Base-by-base conservation (phyloP, 2,113 vertebrate species). In the Phoenicopterus ruber region DNA sequence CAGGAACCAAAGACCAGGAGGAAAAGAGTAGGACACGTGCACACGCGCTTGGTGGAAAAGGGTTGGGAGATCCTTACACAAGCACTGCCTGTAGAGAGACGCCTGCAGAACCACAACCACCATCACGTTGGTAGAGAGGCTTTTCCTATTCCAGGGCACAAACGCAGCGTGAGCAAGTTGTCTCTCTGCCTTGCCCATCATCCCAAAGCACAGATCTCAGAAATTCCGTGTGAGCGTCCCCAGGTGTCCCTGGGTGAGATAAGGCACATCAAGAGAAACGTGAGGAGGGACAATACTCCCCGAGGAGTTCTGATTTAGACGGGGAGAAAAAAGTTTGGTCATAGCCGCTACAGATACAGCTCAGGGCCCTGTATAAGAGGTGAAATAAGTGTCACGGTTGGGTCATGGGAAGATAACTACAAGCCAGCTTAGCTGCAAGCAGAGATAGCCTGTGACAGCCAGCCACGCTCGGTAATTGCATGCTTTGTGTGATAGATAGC, bases 401-500 rank as follows among this genome's bases (percentile, higher is more conserved):
- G 91, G 87, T 90, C 90, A 94, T 18, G 67, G 84, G 84, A 95
- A 96, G 84, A 97, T 89, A 97, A 95, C 81, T 67, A 88, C 54
- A 61, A 93, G 87, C 74, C 87, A 90, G 82, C 86, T 80, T 70
- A 96, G 95, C 93, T 97, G 82, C 47, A 80, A 90, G 84, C 67
- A 90, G 78, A 89, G 83, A 96, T 94, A 95, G 91, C 32, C 42
- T 58, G 78, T 80, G 89, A 94, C 94, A 95, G 91, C 54, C 72
- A 82, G 91, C 80, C 77, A 72, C 76, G 40, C 65, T 84, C 9
- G 4, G 80, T 90, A 93, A 86, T 90, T 91, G 76, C 15, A 12
- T 63, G 72, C 80, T 74, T 93, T 74, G 47, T 65, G 65, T 89
- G 94, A 83, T 8, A 94, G 88, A 94, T 66, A 97, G 82, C 92